These are phyloP conservation scores for Eupelmus urozonus DNA, from an alignment of 2,888 invertebrate species.

Conservation along the genomic window DNA sequence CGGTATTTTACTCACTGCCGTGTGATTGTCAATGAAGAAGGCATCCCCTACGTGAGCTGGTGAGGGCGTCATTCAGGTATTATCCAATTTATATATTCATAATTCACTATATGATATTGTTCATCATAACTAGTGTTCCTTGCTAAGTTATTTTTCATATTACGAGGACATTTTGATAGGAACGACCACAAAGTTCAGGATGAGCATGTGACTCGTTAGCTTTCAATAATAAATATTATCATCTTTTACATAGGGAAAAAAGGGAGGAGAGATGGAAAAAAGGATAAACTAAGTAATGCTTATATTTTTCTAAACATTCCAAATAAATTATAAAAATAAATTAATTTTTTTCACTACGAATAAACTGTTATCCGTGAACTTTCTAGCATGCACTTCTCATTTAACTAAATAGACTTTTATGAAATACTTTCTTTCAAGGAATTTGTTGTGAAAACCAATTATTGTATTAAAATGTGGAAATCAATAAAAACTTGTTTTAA, in stretches of 20 bases:
- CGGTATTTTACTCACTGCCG: slow-evolving; percentile 77
- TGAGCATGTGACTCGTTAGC: slow-evolving; percentile 56
- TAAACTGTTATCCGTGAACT: slow-evolving; percentile 35
- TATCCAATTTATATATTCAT: slow-evolving; percentile 81
- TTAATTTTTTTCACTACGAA: slow-evolving; percentile 26
- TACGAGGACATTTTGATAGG: slow-evolving; percentile 57
- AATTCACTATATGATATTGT: slow-evolving; percentile 76
- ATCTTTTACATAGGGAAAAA: slow-evolving; percentile 46
- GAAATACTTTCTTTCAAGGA: slow-evolving; percentile 25
- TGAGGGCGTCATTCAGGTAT: slow-evolving; percentile 80
- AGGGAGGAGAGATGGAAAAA: slow-evolving; percentile 56
- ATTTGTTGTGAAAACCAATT: slow-evolving; percentile 32
- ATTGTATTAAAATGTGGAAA: slow-evolving; percentile 39
- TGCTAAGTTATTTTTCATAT: slow-evolving; percentile 68
- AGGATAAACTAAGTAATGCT: slow-evolving; percentile 46
- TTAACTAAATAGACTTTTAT: slow-evolving; percentile 34
- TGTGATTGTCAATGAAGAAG: slow-evolving; percentile 77
- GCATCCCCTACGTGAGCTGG: slow-evolving; percentile 77
- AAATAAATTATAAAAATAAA: slow-evolving; percentile 46
- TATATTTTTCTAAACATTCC: slow-evolving; percentile 16
- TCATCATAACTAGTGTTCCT: slow-evolving; percentile 72
- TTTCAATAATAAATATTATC: slow-evolving; percentile 51
- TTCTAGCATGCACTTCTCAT: slow-evolving; percentile 49
- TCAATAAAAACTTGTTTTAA: slow-evolving; percentile 52
- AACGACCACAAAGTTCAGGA: slow-evolving; percentile 56